Percentiles rank a stretch among this genome's conserved stretches.
These are phyloP conservation scores for Laothoe populi DNA, from an alignment of 2,888 invertebrate genomes.

Conservation along the genomic window DNA sequence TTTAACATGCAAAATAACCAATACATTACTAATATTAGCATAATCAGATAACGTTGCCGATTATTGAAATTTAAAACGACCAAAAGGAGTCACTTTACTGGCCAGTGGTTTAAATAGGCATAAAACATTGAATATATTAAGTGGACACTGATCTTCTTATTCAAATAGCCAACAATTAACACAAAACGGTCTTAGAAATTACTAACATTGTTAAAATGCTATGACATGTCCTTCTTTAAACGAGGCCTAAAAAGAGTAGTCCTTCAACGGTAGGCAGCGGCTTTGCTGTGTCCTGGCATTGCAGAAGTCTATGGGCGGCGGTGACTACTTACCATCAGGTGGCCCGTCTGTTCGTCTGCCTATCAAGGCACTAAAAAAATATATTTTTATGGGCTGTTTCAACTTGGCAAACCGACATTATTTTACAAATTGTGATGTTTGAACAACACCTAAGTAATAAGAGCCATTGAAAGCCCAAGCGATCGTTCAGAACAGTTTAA, in stretches of 20 bases:
- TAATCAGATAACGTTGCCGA: constrained; percentile 3
- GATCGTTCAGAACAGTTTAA: not conserved
- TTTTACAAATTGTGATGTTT: not conserved
- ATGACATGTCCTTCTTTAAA: too few relatives aligned
- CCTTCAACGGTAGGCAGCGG: too few relatives aligned
- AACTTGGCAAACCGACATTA: not conserved
- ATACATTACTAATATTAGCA: constrained; percentile 17
- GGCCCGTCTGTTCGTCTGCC: too few relatives aligned
- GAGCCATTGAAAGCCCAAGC: not conserved
- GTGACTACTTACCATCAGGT: too few relatives aligned
- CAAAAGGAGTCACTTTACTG: constrained; percentile 4
- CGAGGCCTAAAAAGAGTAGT: too few relatives aligned
- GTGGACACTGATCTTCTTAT: constrained; percentile 1
- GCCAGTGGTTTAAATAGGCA: not conserved
- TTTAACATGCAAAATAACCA: constrained; percentile 8
- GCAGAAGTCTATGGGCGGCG: too few relatives aligned
- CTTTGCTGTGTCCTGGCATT: too few relatives aligned
- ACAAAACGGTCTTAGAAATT: not conserved
- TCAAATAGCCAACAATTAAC: not conserved
- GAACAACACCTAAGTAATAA: not conserved
- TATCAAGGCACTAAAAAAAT: too few relatives aligned
- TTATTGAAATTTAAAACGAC: not conserved
- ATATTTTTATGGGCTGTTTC: not conserved
- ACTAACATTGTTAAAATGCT: not conserved
- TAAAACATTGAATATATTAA: constrained; percentile 8